Percentiles rank a stretch among this genome's conserved stretches.
These are phyloP conservation scores for Agrotis segetum DNA, from an alignment of 2,888 invertebrate species.

Conservation along the genomic window DNA sequence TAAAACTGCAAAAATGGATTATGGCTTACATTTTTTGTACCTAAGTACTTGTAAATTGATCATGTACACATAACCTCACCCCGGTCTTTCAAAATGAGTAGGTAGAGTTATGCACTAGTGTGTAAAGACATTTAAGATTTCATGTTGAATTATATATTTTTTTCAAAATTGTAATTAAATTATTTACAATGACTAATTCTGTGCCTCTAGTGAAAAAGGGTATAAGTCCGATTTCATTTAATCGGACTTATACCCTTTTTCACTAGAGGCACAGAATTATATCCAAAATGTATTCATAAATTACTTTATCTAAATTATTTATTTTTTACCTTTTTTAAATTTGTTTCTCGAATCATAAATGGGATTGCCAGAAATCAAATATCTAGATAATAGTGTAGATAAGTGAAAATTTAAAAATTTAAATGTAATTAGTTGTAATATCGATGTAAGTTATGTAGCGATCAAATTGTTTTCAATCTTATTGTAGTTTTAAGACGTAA, in stretches of 20 bases:
- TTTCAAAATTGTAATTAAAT: neutral
- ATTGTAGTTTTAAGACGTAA: constrained; percentile 70
- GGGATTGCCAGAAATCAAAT: constrained; percentile 54
- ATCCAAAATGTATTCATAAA: neutral
- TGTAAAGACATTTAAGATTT: too few species aligned
- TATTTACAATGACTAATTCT: neutral
- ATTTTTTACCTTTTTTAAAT: constrained; percentile 5
- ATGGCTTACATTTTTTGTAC: neutral
- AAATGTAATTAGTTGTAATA: constrained; percentile 37
- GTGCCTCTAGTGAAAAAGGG: too few species aligned
- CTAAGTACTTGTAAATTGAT: neutral
- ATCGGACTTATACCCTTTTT: too few species aligned
- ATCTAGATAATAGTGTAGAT: constrained; percentile 42
- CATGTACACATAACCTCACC: neutral
- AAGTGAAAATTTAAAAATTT: constrained; percentile 49
- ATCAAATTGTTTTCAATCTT: constrained; percentile 67
- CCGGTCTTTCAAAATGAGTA: neutral
- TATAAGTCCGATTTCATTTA: too few species aligned
- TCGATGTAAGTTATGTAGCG: constrained; percentile 63
- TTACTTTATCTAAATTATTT: constrained; percentile 19
- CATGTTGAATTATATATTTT: too few species aligned
- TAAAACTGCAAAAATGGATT: neutral
- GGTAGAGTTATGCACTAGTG: neutral
- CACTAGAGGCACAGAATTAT: too few species aligned
- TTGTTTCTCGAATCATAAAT: constrained; percentile 52